Evolutionary conservation across 2,888 invertebrate genomes (phyloP).

Genomic region (Argynnis bischoffii): DNA sequence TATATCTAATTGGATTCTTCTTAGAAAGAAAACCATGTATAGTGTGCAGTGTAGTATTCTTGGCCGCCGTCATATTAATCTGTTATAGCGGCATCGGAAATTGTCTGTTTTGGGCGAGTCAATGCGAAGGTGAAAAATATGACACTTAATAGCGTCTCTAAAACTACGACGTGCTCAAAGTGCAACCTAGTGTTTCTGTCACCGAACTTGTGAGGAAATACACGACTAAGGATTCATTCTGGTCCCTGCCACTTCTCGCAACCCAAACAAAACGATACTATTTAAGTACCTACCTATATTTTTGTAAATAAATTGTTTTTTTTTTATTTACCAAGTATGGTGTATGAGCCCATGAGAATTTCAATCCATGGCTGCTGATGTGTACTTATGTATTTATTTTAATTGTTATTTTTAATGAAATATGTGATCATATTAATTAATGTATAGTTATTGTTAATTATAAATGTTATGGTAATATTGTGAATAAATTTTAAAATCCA

Average conservation of each 20-base stretch:
- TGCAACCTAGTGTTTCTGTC: conserved; percentile 57
- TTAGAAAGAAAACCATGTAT: conserved; percentile 97
- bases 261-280: background rate
- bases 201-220: conserved; percentile 45
- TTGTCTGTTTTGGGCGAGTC: conserved; percentile 94
- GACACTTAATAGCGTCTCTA: conserved; percentile 62
- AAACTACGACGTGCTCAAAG: conserved; percentile 61
- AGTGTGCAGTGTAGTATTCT: conserved; percentile 97
- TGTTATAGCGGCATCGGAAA: conserved; percentile 98
- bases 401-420: conserved; percentile 57
- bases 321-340: conserved; percentile 47
- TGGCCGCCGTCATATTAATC: conserved; percentile 95
- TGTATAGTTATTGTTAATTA: conserved; percentile 65
- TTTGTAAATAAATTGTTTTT: conserved; percentile 62
- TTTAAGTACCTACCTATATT: conserved; percentile 36
- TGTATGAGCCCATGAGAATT: conserved; percentile 26
- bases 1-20: conserved; percentile 98
- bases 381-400: conserved; percentile 67
- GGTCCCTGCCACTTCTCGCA: background rate
- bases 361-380: conserved; percentile 45
- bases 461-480: conserved; percentile 33
- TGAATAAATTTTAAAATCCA: conserved; percentile 32
- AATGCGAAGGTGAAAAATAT: conserved; percentile 87
- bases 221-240: conserved; percentile 1
- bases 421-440: conserved; percentile 53